Conservation (phyloP, 2,888 invertebrate genomes). For the Drosophila kokeensis region DNA sequence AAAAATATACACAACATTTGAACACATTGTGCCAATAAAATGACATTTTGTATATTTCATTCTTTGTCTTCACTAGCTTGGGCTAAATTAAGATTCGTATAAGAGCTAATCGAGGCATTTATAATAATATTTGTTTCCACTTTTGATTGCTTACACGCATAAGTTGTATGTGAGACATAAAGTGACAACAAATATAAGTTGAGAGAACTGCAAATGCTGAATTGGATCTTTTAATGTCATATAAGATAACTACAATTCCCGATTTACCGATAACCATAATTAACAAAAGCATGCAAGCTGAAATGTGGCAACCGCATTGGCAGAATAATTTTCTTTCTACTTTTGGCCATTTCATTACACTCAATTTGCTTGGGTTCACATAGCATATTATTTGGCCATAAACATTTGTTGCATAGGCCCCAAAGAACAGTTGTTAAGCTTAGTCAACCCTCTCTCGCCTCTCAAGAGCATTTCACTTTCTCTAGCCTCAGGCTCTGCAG, state of each 20-base stretch:
- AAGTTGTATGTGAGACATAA: not conserved
- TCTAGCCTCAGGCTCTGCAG: slow-evolving; percentile 24
- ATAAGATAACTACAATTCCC: not conserved
- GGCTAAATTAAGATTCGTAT: not conserved
- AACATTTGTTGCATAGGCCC: slow-evolving; percentile 57
- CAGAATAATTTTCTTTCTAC: slow-evolving; percentile 1
- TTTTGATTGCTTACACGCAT: not conserved
- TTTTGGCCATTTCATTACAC: slow-evolving; percentile 53
- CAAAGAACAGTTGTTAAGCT: slow-evolving; percentile 63
- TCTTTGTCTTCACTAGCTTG: not conserved
- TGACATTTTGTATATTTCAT: slow-evolving; percentile 74
- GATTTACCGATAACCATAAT: not conserved
- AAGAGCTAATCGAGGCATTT: not conserved
- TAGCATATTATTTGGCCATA: slow-evolving; percentile 67
- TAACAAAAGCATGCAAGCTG: not conserved
- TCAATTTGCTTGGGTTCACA: slow-evolving; percentile 57
- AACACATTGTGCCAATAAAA: slow-evolving; percentile 76
- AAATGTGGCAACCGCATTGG: slow-evolving; percentile 2
- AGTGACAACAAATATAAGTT: not conserved
- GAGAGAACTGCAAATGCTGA: not conserved
- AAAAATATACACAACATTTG: slow-evolving; percentile 76
- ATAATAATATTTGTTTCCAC: not conserved
- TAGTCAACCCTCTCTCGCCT: not conserved
- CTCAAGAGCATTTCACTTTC: slow-evolving; percentile 42
- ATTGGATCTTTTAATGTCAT: not conserved